Evolutionary conservation across 1,140 invertebrate genomes (phyloP).

Genomic region (Orussus abietinus): DNA sequence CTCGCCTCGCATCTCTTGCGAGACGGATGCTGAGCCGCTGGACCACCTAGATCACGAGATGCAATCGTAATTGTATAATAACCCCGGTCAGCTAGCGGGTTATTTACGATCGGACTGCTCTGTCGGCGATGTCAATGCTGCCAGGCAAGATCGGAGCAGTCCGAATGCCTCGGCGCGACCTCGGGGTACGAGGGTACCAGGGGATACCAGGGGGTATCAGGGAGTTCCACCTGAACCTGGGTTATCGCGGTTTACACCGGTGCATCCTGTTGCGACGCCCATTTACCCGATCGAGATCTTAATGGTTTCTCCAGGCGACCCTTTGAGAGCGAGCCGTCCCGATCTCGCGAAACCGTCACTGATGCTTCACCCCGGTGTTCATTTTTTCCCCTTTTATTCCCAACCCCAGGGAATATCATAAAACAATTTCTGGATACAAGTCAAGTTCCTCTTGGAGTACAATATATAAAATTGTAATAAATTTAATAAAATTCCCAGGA

Average conservation of each 20-base stretch:
- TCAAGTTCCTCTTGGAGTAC: no score
- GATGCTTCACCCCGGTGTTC: no score
- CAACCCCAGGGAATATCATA: no score
- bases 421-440: no score
- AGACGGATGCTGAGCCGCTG: no score
- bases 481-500: no score
- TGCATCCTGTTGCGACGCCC: constrained; percentile 26
- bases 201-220: neutral
- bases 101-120: constrained; percentile 46
- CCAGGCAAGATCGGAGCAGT: constrained; percentile 12
- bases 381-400: no score
- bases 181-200: neutral
- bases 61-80: constrained; percentile 53
- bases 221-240: neutral
- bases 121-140: constrained; percentile 42
- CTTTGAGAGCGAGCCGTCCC: neutral
- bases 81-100: constrained; percentile 40
- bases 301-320: no score
- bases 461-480: no score
- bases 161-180: neutral
- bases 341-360: no score
- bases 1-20: neutral
- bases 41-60: constrained; percentile 44
- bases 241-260: constrained; percentile 26
- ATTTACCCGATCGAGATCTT: neutral